Evolutionary conservation across 2,113 vertebrate species (phyloP).

Genomic region (Phocoena phocoena): DNA sequence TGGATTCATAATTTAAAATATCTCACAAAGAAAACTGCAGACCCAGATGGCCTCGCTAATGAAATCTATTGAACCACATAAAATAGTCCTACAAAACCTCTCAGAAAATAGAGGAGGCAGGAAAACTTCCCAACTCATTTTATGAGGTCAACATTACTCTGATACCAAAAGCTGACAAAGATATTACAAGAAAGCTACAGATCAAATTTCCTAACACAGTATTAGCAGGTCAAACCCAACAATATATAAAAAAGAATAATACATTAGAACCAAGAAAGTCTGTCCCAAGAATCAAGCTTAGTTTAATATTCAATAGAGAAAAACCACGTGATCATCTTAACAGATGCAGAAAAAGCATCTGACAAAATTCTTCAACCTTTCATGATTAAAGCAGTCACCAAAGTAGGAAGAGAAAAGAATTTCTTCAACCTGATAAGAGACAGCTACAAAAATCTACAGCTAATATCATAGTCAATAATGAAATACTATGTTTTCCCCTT

Average conservation of each 20-base stretch:
- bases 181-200: constrained; percentile 10
- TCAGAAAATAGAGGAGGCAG: not conserved
- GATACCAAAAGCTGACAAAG: constrained; percentile 25
- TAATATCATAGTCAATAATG: not conserved
- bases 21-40: constrained; percentile 38
- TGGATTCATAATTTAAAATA: constrained; percentile 29
- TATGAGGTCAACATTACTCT: not conserved
- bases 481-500: not conserved
- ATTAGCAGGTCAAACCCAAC: constrained; percentile 39
- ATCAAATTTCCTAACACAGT: not conserved
- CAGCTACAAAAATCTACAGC: constrained; percentile 28
- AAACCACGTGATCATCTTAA: not conserved
- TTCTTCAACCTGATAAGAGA: constrained; percentile 11
- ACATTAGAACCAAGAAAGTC: not conserved
- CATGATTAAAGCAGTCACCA: constrained; percentile 49
- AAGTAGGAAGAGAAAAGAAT: not conserved
- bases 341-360: not conserved
- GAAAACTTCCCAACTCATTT: constrained; percentile 11
- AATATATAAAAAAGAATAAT: constrained; percentile 15
- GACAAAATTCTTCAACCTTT: not conserved
- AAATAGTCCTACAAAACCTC: constrained; percentile 18
- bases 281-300: constrained; percentile 23
- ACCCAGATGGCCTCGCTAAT: not conserved
- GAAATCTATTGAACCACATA: not conserved
- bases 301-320: constrained; percentile 23